Conservation (phyloP, 2,113 vertebrate species). For the Chloropsis cyanopogon region DNA sequence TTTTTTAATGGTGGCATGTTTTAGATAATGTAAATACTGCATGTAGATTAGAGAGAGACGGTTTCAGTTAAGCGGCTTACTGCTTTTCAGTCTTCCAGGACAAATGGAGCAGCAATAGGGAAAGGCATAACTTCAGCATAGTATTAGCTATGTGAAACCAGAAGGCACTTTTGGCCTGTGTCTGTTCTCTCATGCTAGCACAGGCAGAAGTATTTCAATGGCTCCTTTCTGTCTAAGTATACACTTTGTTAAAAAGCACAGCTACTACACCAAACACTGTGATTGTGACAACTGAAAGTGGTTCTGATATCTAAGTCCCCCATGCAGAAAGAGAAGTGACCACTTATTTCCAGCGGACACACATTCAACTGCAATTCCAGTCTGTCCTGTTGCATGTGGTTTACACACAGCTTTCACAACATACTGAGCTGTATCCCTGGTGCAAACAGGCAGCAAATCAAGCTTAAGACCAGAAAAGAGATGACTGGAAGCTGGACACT, state of each 20-base stretch:
- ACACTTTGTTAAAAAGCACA: not conserved
- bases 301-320: not conserved
- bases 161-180: not conserved
- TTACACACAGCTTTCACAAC: not conserved
- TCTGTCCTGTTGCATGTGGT: not conserved
- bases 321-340: not conserved
- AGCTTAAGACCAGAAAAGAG: not conserved
- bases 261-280: not conserved
- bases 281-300: not conserved
- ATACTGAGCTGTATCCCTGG: not conserved
- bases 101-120: not conserved
- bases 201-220: not conserved
- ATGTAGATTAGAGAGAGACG: not conserved
- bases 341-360: not conserved
- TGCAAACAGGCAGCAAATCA: not conserved
- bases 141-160: not conserved
- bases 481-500: not conserved
- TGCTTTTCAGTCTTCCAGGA: not conserved
- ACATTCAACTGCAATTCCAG: rapidly evolving
- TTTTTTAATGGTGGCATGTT: not conserved
- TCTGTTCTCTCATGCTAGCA: not conserved
- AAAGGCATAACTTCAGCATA: not conserved
- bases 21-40: not conserved
- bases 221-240: not conserved
- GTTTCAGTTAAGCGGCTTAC: not conserved